Evolutionary conservation across 2,888 invertebrate species (phyloP).

Genomic region (Dynastes grantii): DNA sequence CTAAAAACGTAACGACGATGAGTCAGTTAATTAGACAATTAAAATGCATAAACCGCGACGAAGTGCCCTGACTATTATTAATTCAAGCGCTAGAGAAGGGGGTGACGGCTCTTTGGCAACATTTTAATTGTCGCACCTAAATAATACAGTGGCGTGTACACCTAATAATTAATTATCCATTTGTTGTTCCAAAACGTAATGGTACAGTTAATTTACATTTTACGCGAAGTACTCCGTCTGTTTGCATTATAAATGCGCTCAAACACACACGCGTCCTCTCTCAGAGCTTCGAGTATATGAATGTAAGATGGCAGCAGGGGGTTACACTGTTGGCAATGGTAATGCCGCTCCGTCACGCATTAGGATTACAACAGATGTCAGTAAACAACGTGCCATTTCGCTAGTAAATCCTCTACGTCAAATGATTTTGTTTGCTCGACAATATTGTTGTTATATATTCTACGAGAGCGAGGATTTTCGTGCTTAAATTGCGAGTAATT

Average conservation of each 20-base stretch:
- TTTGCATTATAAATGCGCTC: constrained; percentile 30
- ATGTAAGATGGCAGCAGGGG: background rate
- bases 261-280: background rate
- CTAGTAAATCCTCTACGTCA: constrained; percentile 26
- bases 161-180: constrained; percentile 29
- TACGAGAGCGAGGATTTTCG: background rate
- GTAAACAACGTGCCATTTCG: constrained; percentile 36
- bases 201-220: constrained; percentile 24
- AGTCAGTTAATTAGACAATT: too few relatives aligned
- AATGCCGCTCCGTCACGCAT: background rate
- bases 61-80: too few relatives aligned
- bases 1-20: too few relatives aligned
- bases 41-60: too few relatives aligned
- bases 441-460: constrained; percentile 11
- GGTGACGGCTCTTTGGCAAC: background rate
- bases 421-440: constrained; percentile 26
- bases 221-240: constrained; percentile 7
- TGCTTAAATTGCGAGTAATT: background rate
- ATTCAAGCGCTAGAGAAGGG: background rate
- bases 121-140: constrained; percentile 17
- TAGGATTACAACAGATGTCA: constrained; percentile 37
- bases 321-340: background rate
- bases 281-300: background rate
- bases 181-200: constrained; percentile 29
- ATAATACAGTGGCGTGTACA: background rate